Percentiles rank a stretch among this genome's conserved stretches.
Evolutionary conservation across 2,797 vertebrate species (phyloP).

Genomic region (Brachymystax lenok): DNA sequence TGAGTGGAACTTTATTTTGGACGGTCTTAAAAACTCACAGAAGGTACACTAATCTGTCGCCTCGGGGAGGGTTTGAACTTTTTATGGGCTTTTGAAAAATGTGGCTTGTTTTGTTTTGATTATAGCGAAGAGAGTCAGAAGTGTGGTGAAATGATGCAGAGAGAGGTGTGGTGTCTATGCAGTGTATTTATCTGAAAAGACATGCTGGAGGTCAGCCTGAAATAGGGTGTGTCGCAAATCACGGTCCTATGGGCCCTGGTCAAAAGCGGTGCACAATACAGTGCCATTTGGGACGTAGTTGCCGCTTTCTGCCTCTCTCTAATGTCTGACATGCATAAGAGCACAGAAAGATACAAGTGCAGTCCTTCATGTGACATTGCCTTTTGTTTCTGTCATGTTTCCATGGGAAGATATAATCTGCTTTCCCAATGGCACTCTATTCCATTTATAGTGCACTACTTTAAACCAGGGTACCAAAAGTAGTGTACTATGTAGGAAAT

Average conservation of each 20-base stretch:
- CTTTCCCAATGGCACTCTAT: too few species aligned
- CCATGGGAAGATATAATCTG: too few species aligned
- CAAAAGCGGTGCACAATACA: too few species aligned
- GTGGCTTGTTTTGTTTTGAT: neutral
- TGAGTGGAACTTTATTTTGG: conserved; percentile 62
- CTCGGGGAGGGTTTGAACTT: conserved; percentile 22
- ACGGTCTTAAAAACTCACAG: conserved; percentile 52
- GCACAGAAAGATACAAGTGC: neutral
- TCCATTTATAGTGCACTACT: too few species aligned
- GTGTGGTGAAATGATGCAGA: neutral
- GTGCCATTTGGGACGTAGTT: neutral
- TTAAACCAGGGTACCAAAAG: too few species aligned
- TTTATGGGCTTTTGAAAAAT: conserved; percentile 3
- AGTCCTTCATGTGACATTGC: neutral
- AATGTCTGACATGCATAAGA: neutral
- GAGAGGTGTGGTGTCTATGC: neutral
- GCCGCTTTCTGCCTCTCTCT: neutral
- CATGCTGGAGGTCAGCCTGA: neutral
- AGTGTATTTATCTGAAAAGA: neutral
- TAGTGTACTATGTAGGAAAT: too few species aligned
- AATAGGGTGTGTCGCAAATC: too few species aligned
- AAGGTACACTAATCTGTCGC: conserved; percentile 48
- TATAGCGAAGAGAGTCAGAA: neutral
- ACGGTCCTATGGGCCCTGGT: too few species aligned
- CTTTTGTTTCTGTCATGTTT: neutral